Conservation (phyloP, 2,888 invertebrate genomes). For the Agrochola circellaris region DNA sequence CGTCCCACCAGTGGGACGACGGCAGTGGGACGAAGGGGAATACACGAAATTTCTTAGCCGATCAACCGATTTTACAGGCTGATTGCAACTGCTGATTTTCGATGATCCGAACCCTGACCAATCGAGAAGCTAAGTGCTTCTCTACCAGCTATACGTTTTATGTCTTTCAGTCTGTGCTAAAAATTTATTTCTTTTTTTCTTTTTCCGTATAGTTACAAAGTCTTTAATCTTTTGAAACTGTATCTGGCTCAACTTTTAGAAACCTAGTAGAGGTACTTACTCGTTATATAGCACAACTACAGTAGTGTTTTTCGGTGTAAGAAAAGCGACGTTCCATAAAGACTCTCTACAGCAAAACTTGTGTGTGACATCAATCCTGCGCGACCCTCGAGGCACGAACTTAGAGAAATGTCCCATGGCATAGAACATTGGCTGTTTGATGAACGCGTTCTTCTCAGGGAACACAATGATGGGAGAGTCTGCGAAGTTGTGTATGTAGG, state of each 20-base stretch:
- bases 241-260: not conserved
- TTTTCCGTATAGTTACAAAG: no score
- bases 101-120: no score
- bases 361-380: conserved; percentile 31
- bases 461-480: conserved; percentile 93
- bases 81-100: no score
- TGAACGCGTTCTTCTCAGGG: conserved; percentile 92
- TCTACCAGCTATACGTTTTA: not conserved
- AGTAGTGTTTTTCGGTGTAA: conserved; percentile 76
- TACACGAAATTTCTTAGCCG: not conserved
- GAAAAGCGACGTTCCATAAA: conserved; percentile 68
- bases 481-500: conserved; percentile 94
- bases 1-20: no score
- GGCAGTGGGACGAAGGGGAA: no score
- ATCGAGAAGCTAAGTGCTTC: no score
- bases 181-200: no score
- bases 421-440: conserved; percentile 97
- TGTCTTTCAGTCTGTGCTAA: no score
- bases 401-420: conserved; percentile 95
- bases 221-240: no score
- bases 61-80: not conserved
- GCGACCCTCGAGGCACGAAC: conserved; percentile 50
- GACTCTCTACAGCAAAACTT: conserved; percentile 22
- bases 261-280: conserved; percentile 71
- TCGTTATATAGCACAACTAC: conserved; percentile 82